Percentiles rank a stretch among this genome's conserved stretches.
These are phyloP conservation scores for Leptopilina syphax DNA, from an alignment of 2,888 invertebrate genomes.

Conservation along the genomic window DNA sequence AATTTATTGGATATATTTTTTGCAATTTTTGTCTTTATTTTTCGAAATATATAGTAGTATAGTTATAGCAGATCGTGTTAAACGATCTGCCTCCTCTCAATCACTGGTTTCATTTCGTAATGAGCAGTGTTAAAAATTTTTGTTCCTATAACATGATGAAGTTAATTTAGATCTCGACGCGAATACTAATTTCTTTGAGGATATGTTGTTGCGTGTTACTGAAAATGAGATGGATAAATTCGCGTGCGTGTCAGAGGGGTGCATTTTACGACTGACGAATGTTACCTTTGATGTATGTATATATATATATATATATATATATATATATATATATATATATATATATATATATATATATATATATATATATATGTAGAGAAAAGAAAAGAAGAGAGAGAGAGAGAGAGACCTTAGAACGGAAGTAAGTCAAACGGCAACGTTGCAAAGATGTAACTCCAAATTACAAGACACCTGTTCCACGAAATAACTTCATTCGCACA, in stretches of 20 bases:
- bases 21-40: too few species aligned
- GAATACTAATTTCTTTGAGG: conserved; percentile 21
- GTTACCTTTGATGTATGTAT: background rate
- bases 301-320: too few species aligned
- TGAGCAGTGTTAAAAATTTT: background rate
- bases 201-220: conserved; percentile 17
- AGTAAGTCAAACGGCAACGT: conserved; percentile 57
- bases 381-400: too few species aligned
- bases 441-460: conserved; percentile 61
- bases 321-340: too few species aligned
- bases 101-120: conserved; percentile 6
- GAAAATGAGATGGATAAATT: conserved; percentile 32
- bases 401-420: conserved; percentile 51
- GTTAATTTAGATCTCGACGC: conserved; percentile 25
- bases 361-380: too few species aligned
- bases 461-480: conserved; percentile 72
- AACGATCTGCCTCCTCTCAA: background rate
- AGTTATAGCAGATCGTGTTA: background rate
- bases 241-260: conserved; percentile 30
- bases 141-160: conserved; percentile 5
- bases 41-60: background rate
- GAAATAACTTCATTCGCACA: conserved; percentile 65
- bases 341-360: too few species aligned
- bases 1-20: too few species aligned
- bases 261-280: conserved; percentile 34